Conservation (phyloP, 1,140 invertebrate genomes). For the Hydropsyche tenuis region DNA sequence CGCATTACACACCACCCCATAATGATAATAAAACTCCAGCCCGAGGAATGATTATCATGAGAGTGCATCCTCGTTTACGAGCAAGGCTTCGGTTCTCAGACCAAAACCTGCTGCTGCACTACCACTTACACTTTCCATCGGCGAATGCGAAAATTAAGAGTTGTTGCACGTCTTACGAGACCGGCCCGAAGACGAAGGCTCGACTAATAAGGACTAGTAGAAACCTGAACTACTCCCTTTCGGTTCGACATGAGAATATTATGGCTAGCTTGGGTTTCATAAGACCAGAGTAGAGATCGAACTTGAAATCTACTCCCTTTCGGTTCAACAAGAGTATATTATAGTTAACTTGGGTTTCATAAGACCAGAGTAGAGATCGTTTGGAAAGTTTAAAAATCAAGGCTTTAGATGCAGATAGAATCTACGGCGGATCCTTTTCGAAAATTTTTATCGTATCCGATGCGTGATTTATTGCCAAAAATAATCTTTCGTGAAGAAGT, state of each 20-base stretch:
- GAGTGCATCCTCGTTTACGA: slow-evolving; percentile 8
- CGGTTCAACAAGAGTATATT: background rate
- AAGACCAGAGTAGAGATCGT: no score
- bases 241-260: background rate
- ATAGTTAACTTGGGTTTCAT: background rate
- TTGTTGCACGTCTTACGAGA: slow-evolving; percentile 21
- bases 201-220: slow-evolving; percentile 13
- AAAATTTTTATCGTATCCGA: background rate
- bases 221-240: slow-evolving; percentile 16
- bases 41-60: slow-evolving; percentile 12
- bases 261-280: slow-evolving; percentile 1
- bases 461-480: slow-evolving; percentile 5
- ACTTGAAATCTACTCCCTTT: slow-evolving; percentile 6
- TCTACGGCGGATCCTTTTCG: background rate
- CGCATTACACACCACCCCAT: background rate
- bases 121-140: slow-evolving; percentile 33
- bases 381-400: no score
- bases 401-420: no score
- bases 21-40: background rate
- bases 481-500: background rate
- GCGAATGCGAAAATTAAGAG: slow-evolving; percentile 32
- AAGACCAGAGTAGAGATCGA: no score
- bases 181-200: background rate
- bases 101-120: slow-evolving; percentile 18
- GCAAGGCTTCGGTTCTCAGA: background rate